A percentile compares a stretch with the other conserved stretches of the same genome.
phyloP scores from a whole-genome alignment of 2,113 vertebrate genomes.

The Pampusana beccarii region DNA sequence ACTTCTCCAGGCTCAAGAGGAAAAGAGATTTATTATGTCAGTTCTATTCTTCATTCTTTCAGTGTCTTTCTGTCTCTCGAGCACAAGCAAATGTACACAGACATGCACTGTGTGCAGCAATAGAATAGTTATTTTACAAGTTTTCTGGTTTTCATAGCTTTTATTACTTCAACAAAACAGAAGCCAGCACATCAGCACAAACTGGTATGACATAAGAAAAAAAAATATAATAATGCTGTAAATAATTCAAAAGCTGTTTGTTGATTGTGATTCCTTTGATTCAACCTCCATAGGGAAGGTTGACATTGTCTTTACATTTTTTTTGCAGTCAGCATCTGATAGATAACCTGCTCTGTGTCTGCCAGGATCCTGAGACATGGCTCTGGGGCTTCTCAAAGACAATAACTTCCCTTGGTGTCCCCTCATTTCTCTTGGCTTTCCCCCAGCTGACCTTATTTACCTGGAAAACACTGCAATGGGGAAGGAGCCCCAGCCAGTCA shows the following conservation, averaged over 20 bases:
- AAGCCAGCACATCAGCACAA: constrained; percentile 4
- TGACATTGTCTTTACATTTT: not conserved
- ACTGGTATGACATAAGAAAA: not conserved
- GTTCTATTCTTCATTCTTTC: not conserved
- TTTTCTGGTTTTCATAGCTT: not conserved
- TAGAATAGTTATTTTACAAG: not conserved
- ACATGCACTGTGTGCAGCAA: accelerated
- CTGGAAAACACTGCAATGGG: accelerated
- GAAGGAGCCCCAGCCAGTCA: not conserved
- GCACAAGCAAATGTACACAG: accelerated
- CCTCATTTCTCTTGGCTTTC: not conserved
- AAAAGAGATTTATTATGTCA: not conserved
- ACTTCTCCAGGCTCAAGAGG: not conserved
- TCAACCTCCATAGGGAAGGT: not conserved
- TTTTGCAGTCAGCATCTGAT: not conserved
- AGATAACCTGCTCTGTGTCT: not conserved
- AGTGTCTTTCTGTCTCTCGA: not conserved
- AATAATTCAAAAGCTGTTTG: constrained; percentile 30
- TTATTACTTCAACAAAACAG: constrained; percentile 44
- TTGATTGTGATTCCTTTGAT: not conserved
- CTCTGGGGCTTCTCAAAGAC: not conserved
- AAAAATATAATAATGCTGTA: not conserved
- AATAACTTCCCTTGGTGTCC: not conserved
- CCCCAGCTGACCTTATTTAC: not conserved
- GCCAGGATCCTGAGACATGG: not conserved